A percentile compares a stretch with the other conserved stretches of the same genome.
These are phyloP conservation scores for Anastrepha obliqua DNA, from an alignment of 1,140 invertebrate genomes.

Conservation along the genomic window DNA sequence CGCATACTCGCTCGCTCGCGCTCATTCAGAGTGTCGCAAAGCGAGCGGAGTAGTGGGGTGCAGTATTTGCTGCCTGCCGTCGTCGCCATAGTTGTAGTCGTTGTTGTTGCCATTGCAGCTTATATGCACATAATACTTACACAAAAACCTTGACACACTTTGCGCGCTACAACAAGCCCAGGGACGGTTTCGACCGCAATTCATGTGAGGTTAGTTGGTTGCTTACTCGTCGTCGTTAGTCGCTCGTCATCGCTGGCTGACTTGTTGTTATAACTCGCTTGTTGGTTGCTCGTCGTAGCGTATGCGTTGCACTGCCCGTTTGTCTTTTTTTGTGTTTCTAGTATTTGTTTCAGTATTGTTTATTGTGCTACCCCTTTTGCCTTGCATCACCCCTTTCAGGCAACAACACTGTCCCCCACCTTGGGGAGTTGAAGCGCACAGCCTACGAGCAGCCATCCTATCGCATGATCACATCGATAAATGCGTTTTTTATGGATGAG, in stretches of 20 bases:
- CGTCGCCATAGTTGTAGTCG: not conserved
- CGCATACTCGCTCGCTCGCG: slow-evolving; percentile 21
- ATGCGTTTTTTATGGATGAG: slow-evolving; percentile 41
- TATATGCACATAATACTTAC: slow-evolving; percentile 61
- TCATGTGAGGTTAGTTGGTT: slow-evolving; percentile 60
- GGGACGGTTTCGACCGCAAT: slow-evolving; percentile 74
- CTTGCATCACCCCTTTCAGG: not conserved
- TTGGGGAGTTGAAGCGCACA: slow-evolving; percentile 7
- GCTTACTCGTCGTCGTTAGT: slow-evolving; percentile 39
- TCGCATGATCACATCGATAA: slow-evolving; percentile 19
- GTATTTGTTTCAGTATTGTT: not conserved
- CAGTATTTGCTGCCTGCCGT: slow-evolving; percentile 30
- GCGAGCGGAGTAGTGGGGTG: not conserved
- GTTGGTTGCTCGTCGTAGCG: slow-evolving; percentile 27
- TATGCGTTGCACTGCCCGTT: not conserved
- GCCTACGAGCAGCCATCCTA: not conserved
- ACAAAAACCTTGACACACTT: slow-evolving; percentile 74
- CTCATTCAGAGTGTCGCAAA: not conserved
- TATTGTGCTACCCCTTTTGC: not conserved
- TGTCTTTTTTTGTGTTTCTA: not conserved
- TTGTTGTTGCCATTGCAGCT: slow-evolving; percentile 16
- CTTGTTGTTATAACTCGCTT: not conserved
- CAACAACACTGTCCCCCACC: slow-evolving; percentile 17
- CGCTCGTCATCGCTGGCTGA: not conserved
- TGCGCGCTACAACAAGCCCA: slow-evolving; percentile 71